Evolutionary conservation across 2,888 invertebrate genomes (phyloP), one percentile per base, ranked within the genome.

Genomic region (Auanema freiburgensis): DNA sequence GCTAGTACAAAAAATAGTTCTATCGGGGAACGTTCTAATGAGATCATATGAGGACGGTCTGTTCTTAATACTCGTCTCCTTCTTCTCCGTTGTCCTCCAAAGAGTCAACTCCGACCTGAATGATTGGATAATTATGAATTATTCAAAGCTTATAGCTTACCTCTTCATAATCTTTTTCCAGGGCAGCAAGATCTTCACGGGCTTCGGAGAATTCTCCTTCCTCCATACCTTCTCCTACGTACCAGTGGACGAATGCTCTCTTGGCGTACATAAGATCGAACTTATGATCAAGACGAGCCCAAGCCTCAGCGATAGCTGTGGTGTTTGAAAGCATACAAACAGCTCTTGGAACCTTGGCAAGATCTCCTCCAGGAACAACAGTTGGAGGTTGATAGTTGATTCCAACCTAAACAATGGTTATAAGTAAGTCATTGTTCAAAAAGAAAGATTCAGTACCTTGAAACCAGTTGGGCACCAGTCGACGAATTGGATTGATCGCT

Each of bases 291-390:
- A 93, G 85, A 60, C 90, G 88, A 65, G 89, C 90, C 90, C 92
- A 93, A 55, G 92, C 92, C 81, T 91, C 90, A 92, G 71, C 72
- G 59, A 75, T 75, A 18, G 75, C 75, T 4, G 72, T 73, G 2
- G 72, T 75, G 51, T 73, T 75, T 24, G 72, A 74, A 90, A 93
- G 87, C 90, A 92, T 92, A 67, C 91, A 90, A 1, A 91, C 90
- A 40, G 92, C 91, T 70, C 91, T 88, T 50, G 83, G 83, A 3
- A 87, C 86, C 76, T 86, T 86, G 55, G 87, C 86, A 66, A 93
- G 90, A 74, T 94, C 93, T 51, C 93, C 93, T 18, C 93, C 93
- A 14, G 93, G 93, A 57, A 94, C 93, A 24, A 92, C 92, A 0
- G 89, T 88, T 0, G 92, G 80, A 11, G 81, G 81, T 65, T 82